Conservation (phyloP, 1,140 invertebrate species). For the Caenorhabditis brenneri region DNA sequence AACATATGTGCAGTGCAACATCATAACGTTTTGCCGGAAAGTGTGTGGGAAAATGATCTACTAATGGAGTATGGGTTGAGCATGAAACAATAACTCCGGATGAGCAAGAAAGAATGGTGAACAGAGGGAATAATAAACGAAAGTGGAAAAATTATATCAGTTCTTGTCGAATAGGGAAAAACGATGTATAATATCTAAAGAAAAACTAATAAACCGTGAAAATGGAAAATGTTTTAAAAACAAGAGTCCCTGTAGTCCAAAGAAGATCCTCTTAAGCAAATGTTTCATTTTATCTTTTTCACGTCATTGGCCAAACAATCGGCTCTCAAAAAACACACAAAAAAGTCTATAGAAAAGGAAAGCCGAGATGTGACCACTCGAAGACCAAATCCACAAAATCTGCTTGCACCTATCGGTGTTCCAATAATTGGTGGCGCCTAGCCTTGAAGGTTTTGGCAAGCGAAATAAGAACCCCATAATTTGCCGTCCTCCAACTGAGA, state of each 20-base stretch:
- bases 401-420: not conserved
- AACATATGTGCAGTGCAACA: not conserved
- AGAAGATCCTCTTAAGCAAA: not conserved
- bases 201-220: no score
- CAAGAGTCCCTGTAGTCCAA: no score
- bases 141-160: no score
- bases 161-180: no score
- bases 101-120: no score
- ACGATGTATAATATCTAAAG: no score
- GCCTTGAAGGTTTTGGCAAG: not conserved
- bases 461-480: constrained; percentile 28
- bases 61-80: no score
- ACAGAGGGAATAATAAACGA: no score
- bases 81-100: no score
- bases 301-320: not conserved
- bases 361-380: not conserved
- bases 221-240: no score
- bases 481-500: constrained; percentile 3
- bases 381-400: not conserved
- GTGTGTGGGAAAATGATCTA: no score
- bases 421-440: not conserved
- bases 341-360: not conserved
- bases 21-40: not conserved
- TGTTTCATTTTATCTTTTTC: not conserved
- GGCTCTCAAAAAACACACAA: not conserved